phyloP scores from a whole-genome alignment of 2,797 vertebrate species.

The Peromyscus nudipes region DNA sequence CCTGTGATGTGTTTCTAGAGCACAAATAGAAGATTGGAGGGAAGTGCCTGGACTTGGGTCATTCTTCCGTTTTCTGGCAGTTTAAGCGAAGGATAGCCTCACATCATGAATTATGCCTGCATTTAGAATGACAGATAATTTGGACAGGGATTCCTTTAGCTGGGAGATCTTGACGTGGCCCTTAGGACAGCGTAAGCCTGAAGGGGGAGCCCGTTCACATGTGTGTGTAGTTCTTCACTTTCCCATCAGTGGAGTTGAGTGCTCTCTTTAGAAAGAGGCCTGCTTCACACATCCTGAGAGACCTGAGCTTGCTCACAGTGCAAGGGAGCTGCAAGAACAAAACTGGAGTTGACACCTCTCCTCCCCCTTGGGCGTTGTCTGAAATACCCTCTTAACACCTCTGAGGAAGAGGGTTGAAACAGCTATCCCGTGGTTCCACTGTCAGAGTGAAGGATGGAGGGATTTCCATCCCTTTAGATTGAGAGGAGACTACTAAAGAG shows the following conservation, averaged over 20 bases:
- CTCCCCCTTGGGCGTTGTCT: background rate
- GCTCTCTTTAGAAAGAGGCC: background rate
- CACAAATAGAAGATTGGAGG: background rate
- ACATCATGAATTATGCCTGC: background rate
- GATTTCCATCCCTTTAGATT: background rate
- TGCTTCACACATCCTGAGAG: background rate
- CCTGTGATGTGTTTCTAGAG: background rate
- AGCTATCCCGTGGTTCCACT: rapidly evolving
- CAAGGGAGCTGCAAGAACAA: background rate
- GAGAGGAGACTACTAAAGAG: background rate
- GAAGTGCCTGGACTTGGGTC: background rate
- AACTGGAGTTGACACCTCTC: background rate
- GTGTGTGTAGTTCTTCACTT: background rate
- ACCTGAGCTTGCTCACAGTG: background rate
- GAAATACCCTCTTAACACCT: background rate
- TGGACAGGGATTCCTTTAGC: background rate
- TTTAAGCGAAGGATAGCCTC: background rate
- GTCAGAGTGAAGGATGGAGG: background rate
- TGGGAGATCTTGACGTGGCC: background rate
- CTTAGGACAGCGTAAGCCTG: background rate
- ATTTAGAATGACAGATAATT: background rate
- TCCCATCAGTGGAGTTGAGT: background rate
- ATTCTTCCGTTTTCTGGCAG: conserved; percentile 18
- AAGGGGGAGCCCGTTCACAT: background rate
- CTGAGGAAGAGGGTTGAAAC: background rate